Conservation (phyloP, 2,113 vertebrate species). For the Xerus inauris region DNA sequence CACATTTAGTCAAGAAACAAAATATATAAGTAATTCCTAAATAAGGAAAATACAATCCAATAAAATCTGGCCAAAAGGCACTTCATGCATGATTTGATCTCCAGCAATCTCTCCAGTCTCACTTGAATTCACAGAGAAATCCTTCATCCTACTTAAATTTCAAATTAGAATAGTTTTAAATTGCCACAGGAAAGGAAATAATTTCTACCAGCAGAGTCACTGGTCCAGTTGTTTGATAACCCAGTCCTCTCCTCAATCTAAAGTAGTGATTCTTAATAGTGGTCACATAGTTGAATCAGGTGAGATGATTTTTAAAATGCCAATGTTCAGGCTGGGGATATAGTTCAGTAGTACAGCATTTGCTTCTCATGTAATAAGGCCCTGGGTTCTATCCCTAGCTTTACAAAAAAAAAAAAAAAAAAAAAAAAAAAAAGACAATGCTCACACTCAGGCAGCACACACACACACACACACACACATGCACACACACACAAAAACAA, state of each 20-base stretch:
- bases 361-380: no score
- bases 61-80: constrained; percentile 49
- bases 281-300: neutral
- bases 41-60: neutral
- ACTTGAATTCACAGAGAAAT: constrained; percentile 42
- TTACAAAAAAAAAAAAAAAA: neutral
- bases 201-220: neutral
- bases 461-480: neutral
- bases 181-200: neutral
- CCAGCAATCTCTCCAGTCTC: neutral
- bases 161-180: constrained; percentile 21
- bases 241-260: neutral
- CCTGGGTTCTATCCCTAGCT: no score
- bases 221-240: neutral
- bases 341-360: no score
- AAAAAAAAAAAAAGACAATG: neutral
- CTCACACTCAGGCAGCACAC: neutral
- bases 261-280: constrained; percentile 11
- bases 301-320: neutral
- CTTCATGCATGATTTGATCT: neutral
- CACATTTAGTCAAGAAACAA: neutral
- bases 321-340: neutral
- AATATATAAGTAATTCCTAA: constrained; percentile 41
- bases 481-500: neutral
- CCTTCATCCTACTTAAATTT: neutral